A percentile compares a stretch with the other conserved stretches of the same genome.
Evolutionary conservation across 2,113 vertebrate species (phyloP).

Genomic region (Lycaon pictus): DNA sequence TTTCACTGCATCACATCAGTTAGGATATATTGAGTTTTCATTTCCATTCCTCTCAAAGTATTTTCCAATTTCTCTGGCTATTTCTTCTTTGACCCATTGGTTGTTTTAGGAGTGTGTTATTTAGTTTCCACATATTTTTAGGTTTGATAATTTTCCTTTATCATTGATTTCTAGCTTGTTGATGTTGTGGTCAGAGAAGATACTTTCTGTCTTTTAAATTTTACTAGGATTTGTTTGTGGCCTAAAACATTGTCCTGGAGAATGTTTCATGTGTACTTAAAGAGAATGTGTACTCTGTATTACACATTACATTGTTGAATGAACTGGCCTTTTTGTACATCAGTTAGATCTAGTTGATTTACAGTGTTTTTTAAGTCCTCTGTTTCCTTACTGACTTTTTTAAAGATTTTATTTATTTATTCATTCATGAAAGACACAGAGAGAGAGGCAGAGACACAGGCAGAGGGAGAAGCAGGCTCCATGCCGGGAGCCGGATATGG

Average conservation of each 20-base stretch:
- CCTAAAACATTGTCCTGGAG: not conserved
- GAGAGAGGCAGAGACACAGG: too few relatives aligned
- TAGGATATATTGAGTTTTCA: not conserved
- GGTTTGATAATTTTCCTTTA: not conserved
- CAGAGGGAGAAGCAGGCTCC: too few relatives aligned
- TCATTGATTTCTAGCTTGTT: not conserved
- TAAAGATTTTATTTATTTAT: not conserved
- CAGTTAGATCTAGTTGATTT: not conserved
- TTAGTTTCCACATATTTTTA: constrained; percentile 1
- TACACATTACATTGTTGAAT: not conserved
- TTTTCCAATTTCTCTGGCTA: not conserved
- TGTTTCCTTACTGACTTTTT: not conserved
- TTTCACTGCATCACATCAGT: not conserved
- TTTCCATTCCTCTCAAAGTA: not conserved
- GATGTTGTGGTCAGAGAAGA: not conserved
- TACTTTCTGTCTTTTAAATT: not conserved
- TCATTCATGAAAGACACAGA: too few relatives aligned
- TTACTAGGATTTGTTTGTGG: not conserved
- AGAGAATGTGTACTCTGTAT: not conserved
- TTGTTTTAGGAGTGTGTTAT: not conserved
- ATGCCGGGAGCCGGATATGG: too few relatives aligned
- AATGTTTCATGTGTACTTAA: not conserved
- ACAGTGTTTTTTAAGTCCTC: not conserved
- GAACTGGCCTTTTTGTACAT: not conserved
- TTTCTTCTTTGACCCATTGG: constrained; percentile 10